Conservation (phyloP, 2,113 vertebrate genomes). For the Mesembrinibis cayennensis region DNA sequence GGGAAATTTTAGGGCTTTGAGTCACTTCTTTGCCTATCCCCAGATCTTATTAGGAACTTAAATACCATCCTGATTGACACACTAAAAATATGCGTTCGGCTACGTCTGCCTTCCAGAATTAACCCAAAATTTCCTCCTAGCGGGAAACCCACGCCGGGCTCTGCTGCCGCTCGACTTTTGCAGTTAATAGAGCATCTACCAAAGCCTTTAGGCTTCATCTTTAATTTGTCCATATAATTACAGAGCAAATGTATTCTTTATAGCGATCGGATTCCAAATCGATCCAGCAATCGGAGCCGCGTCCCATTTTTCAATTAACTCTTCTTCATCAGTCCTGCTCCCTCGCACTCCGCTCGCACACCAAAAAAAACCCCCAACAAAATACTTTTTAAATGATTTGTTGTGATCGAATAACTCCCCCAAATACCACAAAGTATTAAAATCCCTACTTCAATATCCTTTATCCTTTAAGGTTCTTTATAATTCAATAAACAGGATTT, state of each 20-base stretch:
- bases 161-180: background rate
- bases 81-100: rapidly evolving
- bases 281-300: background rate
- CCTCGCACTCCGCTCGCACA: background rate
- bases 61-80: rapidly evolving
- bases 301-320: background rate
- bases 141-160: rapidly evolving
- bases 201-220: background rate
- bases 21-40: background rate
- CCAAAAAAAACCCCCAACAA: background rate
- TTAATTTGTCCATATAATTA: background rate
- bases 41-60: background rate
- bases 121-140: background rate
- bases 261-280: rapidly evolving
- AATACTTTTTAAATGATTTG: slow-evolving; percentile 67
- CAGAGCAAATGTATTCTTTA: rapidly evolving
- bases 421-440: slow-evolving; percentile 77
- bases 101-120: background rate
- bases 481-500: slow-evolving; percentile 88
- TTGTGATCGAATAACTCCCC: slow-evolving; percentile 76
- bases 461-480: slow-evolving; percentile 88
- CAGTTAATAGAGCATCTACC: background rate
- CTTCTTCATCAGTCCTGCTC: background rate
- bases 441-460: slow-evolving; percentile 80
- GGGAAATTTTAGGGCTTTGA: rapidly evolving